Percentiles rank a stretch among this genome's conserved stretches.
phyloP scores from a whole-genome alignment of 2,797 vertebrate species.

The Enteromius mattozi region DNA sequence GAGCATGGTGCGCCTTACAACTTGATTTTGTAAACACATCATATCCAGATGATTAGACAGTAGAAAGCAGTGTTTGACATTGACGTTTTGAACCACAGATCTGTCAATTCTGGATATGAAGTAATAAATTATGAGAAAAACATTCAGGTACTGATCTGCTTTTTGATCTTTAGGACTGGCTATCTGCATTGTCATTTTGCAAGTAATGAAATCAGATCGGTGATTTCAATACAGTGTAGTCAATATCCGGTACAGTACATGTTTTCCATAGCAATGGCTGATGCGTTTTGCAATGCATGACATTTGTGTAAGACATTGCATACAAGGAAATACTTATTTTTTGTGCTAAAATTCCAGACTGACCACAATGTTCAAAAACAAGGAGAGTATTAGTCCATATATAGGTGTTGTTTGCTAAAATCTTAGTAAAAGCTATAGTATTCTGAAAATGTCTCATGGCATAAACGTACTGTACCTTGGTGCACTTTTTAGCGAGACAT shows the following conservation, averaged over 20 bases:
- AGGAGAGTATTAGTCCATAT: neutral
- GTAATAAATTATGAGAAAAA: conserved; percentile 3
- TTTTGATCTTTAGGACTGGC: neutral
- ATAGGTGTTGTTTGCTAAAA: neutral
- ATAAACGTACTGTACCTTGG: too few relatives aligned
- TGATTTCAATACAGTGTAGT: neutral
- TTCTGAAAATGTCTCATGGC: neutral
- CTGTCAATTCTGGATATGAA: conserved; percentile 16
- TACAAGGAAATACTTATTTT: neutral
- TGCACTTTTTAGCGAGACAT: too few relatives aligned
- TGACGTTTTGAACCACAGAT: conserved; percentile 13
- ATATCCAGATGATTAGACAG: conserved; percentile 24
- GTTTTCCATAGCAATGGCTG: neutral
- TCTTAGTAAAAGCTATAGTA: neutral
- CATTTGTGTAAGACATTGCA: neutral
- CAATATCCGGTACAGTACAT: neutral
- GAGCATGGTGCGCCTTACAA: conserved; percentile 12
- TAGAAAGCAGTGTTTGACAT: conserved; percentile 5
- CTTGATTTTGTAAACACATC: conserved; percentile 24
- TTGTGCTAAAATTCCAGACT: neutral
- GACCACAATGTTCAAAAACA: neutral
- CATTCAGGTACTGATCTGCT: conserved; percentile 5
- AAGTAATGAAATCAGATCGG: conserved; percentile 1
- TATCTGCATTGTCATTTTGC: neutral
- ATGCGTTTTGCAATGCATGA: neutral